Evolutionary conservation across 2,888 invertebrate genomes (phyloP).

Genomic region (Macrophya alboannulata): DNA sequence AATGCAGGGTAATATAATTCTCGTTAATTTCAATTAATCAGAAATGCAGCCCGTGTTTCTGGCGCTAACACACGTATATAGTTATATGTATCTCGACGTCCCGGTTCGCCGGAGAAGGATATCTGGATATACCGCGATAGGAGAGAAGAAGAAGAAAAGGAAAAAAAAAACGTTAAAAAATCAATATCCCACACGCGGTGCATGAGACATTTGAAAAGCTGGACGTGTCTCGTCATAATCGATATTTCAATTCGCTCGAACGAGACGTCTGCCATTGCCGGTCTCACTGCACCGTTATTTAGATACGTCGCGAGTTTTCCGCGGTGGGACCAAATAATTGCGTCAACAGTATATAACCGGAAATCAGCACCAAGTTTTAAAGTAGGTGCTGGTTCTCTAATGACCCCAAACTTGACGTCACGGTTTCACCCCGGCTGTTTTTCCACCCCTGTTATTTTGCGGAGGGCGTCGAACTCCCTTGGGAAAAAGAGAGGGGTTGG

Average conservation of each 20-base stretch:
- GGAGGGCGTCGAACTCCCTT: conserved; percentile 45
- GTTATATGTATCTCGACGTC: background rate
- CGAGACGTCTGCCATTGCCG: background rate
- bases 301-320: background rate
- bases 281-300: background rate
- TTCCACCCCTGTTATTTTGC: conserved; percentile 51
- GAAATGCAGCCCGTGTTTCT: conserved; percentile 44
- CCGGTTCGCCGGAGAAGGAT: conserved; percentile 23
- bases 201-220: conserved; percentile 44
- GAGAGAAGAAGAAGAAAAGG: background rate
- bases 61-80: conserved; percentile 30
- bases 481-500: background rate
- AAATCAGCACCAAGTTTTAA: conserved; percentile 17
- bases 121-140: background rate
- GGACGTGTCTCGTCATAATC: conserved; percentile 31
- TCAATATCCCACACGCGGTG: conserved; percentile 43
- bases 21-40: conserved; percentile 55
- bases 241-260: conserved; percentile 36
- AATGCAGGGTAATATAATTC: conserved; percentile 43
- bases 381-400: conserved; percentile 36
- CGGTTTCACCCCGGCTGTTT: conserved; percentile 50
- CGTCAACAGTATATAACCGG: conserved; percentile 20
- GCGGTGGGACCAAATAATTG: conserved; percentile 21
- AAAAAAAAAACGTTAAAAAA: conserved; percentile 12
- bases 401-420: conserved; percentile 25